Base-by-base conservation (phyloP, 2,113 vertebrate species). In the Sterrhoptilus dennistouni region DNA sequence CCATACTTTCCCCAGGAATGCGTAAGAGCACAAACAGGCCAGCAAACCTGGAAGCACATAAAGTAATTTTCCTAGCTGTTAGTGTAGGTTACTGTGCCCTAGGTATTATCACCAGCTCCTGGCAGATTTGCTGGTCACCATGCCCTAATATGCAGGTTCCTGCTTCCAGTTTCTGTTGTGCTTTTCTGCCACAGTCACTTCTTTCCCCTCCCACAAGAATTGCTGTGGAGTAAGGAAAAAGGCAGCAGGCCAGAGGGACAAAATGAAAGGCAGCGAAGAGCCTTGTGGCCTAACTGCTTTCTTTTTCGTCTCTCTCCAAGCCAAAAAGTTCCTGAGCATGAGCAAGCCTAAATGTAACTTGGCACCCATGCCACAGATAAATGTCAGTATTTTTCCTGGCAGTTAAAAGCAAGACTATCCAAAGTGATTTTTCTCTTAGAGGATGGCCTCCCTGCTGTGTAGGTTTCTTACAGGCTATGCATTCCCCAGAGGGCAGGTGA, bases 81-180 rank as follows among this genome's bases (percentile, higher is more conserved):
- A 45, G 31, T 53, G 35, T 25, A 42, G 88, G 76, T 93, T 93
- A 83, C 68, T 6, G 2, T 92, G 92, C 71, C 90, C 90, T 57
- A 38, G 42, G 23, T 64, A 25, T 64, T 85, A 91, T 76, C 2
- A 1, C 45, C 4, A 7, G 66, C 63, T 95, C 45, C 33, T 0
- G 18, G 69, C 52, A 78, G 60, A 82, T 86, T 38, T 82, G 42
- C 59, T 80, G 96, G 80, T 93, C 90, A 57, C 68, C 52, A 9
- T 95, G 92, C 83, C 76, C 95, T 78, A 60, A 14, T 61, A 35
- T 49, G 49, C 82, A 93, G 44, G 47, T 63, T 74, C 38, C 71
- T 91, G 90, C 70, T 92, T 85, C 71, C 86, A 94, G 88, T 96
- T 95, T 93, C 88, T 93, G 88, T 88, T 77, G 85, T 49, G 81